Evolutionary conservation across 2,888 invertebrate genomes (phyloP).

Genomic region (Eristalinus aeneus): DNA sequence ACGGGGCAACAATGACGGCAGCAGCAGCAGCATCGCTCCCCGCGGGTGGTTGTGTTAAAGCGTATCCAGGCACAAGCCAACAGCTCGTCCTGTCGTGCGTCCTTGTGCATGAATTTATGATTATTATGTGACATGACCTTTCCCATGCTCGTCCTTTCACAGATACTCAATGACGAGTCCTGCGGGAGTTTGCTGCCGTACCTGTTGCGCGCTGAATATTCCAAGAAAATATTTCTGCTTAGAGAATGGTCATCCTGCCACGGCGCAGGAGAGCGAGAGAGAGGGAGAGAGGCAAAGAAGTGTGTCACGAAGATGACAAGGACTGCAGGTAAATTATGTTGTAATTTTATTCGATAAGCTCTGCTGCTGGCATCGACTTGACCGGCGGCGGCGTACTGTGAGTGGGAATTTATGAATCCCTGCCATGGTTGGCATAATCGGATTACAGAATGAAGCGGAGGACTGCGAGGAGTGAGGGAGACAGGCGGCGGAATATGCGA

Average conservation of each 20-base stretch:
- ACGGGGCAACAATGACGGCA: neutral
- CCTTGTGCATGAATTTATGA: constrained; percentile 54
- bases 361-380: constrained; percentile 4
- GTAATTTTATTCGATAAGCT: constrained; percentile 69
- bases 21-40: neutral
- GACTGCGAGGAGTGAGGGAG: neutral
- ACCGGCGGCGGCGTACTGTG: constrained; percentile 13
- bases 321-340: constrained; percentile 67
- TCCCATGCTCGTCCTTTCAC: constrained; percentile 8
- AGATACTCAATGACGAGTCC: constrained; percentile 24
- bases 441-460: constrained; percentile 44
- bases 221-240: constrained; percentile 9
- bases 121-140: constrained; percentile 62
- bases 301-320: constrained; percentile 41
- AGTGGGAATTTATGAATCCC: constrained; percentile 50
- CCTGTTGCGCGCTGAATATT: constrained; percentile 62
- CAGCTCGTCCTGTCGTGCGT: constrained; percentile 1
- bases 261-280: neutral
- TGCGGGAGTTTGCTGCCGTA: constrained; percentile 43
- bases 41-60: constrained; percentile 37
- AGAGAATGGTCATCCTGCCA: neutral
- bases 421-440: constrained; percentile 50
- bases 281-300: neutral
- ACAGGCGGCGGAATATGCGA: constrained; percentile 22
- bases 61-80: constrained; percentile 54